phyloP scores from a whole-genome alignment of 2,888 invertebrate species.

The Steinernema hermaphroditum region DNA sequence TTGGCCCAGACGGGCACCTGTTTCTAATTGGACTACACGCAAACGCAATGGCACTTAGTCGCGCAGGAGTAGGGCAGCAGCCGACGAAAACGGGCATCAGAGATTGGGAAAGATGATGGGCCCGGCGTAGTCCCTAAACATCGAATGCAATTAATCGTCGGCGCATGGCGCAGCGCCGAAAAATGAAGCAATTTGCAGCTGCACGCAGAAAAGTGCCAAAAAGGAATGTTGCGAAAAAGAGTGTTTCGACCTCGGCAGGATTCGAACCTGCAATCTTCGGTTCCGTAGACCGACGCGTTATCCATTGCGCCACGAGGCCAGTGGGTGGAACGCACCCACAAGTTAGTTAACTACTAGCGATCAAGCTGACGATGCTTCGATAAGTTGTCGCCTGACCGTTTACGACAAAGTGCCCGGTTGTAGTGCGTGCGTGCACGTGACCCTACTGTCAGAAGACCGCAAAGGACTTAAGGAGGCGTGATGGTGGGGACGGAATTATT shows the following conservation, averaged over 20 bases:
- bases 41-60: too few species aligned
- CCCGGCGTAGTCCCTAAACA: too few species aligned
- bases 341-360: background rate
- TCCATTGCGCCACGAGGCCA: constrained; percentile 7
- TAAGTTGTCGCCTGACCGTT: background rate
- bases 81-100: too few species aligned
- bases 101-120: too few species aligned
- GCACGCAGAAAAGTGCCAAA: too few species aligned
- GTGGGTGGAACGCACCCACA: background rate
- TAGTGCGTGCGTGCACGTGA: constrained; percentile 6
- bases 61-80: too few species aligned
- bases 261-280: background rate
- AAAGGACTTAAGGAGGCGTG: background rate
- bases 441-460: background rate
- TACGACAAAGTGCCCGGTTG: background rate
- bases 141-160: too few species aligned
- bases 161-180: too few species aligned
- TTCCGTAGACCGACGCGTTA: constrained; percentile 1
- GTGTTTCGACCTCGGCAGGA: constrained; percentile 2
- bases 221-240: too few species aligned
- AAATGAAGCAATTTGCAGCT: too few species aligned
- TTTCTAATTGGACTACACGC: too few species aligned
- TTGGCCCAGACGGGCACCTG: too few species aligned
- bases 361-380: background rate
- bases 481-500: background rate